Percentiles rank a stretch among this genome's conserved stretches.
Conservation (phyloP, 2,797 vertebrate species). For the Hippopotamyrus pictus region DNA sequence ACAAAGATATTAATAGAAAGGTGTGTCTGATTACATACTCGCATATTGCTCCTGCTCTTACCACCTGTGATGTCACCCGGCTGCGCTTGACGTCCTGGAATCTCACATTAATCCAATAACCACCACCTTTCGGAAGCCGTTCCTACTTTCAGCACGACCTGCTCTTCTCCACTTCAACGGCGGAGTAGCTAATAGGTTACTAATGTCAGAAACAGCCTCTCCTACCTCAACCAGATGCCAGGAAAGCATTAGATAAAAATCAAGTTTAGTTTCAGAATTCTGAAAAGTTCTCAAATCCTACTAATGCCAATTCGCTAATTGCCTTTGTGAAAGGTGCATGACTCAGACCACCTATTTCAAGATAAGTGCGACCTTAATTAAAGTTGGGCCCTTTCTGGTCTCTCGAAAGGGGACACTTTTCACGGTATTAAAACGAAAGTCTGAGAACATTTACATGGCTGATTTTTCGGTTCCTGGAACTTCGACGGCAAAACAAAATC, state of each 20-base stretch:
- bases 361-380: neutral
- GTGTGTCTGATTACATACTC: neutral
- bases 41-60: neutral
- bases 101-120: slow-evolving; percentile 47
- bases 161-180: slow-evolving; percentile 43
- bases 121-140: slow-evolving; percentile 44
- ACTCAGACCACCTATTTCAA: neutral
- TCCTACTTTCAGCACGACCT: slow-evolving; percentile 34
- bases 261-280: neutral
- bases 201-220: slow-evolving; percentile 43
- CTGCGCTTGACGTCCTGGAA: slow-evolving; percentile 28
- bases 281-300: neutral
- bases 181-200: slow-evolving; percentile 46
- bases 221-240: slow-evolving; percentile 27
- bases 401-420: neutral
- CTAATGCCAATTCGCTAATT: neutral
- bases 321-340: neutral
- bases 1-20: neutral
- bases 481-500: neutral
- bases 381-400: neutral
- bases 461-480: neutral
- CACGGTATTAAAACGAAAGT: neutral
- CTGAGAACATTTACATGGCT: neutral
- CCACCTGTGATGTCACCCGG: neutral
- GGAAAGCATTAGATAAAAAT: slow-evolving; percentile 28